Evolutionary conservation across 2,888 invertebrate species (phyloP), one percentile per base, ranked within the genome.

Genomic region (Agrochola lychnidis): DNA sequence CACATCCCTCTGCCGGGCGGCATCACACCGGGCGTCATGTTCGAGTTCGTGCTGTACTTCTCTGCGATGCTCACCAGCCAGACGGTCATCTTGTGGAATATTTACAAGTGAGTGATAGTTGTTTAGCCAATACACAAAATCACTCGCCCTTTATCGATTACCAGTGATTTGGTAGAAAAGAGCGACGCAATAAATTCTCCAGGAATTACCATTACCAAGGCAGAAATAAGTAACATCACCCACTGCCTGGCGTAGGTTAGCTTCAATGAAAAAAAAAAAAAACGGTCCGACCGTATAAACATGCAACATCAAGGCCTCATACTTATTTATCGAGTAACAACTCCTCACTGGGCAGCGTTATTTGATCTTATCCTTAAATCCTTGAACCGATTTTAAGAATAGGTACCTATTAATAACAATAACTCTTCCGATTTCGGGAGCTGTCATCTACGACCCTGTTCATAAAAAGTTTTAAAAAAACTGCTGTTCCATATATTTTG

Each of bases 11-110:
- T 98, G 70, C 97, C 98, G 0, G 97, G 98, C 71, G 98, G 97
- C 51, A 92, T 98, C 79, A 97, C 98, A 0, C 97, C 98, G 73
- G 99, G 99, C 42, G 97, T 98, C 81, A 95, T 98, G 82, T 98
- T 99, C 93, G 99, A 99, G 96, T 95, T 98, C 83, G 94, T 98
- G 36, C 97, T 99, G 76, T 99, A 99, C 95, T 96, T 98, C 86
- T 98, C 98, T 78, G 98, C 99, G 16, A 97, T 99, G 91, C 97
- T 98, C 81, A 97, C 99, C 73, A 99, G 99, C 92, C 97, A 99
- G 90, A 99, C 99, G 19, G 98, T 99, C 92, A 98, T 99, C 71
- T 92, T 99, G 73, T 98, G 98, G 97, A 99, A 99, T 95, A 98
- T 99, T 88, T 99, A 99, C 96, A 97, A 97, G 98, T 97, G 14